Base-by-base conservation (phyloP, 1,140 invertebrate species). In the Ridgeia piscesae region DNA sequence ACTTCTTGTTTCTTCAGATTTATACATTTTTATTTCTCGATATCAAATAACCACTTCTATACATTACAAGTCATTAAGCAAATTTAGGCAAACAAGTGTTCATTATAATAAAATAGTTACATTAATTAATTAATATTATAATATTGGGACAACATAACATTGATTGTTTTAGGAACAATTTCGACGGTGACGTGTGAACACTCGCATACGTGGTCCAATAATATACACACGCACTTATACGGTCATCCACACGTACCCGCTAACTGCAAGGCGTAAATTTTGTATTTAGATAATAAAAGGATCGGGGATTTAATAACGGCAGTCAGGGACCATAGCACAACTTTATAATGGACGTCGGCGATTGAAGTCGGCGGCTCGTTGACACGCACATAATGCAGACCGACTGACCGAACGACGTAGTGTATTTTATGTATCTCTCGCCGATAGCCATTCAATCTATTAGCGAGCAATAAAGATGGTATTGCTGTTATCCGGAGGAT, bases 381-480 rank as follows among this genome's bases (percentile, higher is more conserved):
- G 58, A 77, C 58, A 77, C 58, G 58, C 58, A 77, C 58, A 77
- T 77, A 77, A 77, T 77, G 58, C 58, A 77, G 27, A 77, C 58
- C 0, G 58, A 77, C 58, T 77, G 58, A 17, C 58, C 58, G 58
- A 21, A 77, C 58, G 58, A 21, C 58, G 58, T 4, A 21, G 58
- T 2, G 27, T 9, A 77, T 77, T 77, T 77, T 77, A 77, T 77
- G 58, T 77, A 77, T 1, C 58, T 27, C 58, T 77, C 58, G 58
- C 58, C 58, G 58, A 77, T 77, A 77, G 58, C 58, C 58, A 77
- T 77, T 77, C 58, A 77, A 77, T 77, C 58, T 77, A 77, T 77
- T 77, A 77, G 58, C 58, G 58, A 77, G 58, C 58, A 77, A 77
- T 77, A 77, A 77, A 77, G 58, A 77, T 77, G 58, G 27, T 77